Evolutionary conservation across 2,797 vertebrate species (phyloP), one percentile per base, ranked within the genome.

Genomic region (Chlorospingus flavigularis): DNA sequence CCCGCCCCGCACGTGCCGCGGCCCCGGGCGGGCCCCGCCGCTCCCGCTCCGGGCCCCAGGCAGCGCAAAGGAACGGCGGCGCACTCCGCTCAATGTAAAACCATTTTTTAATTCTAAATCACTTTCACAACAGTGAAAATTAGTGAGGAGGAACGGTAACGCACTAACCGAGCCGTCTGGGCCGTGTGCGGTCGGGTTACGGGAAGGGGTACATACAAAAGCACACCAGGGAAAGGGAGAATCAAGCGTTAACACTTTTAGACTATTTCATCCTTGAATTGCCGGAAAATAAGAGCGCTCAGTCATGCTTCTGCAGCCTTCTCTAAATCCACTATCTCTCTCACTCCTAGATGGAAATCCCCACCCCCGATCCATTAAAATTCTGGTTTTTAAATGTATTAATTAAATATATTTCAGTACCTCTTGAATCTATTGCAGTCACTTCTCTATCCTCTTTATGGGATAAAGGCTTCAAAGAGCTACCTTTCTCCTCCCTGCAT

Each of bases 111-210:
- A 97, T 98, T 98, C 97, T 97, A 97, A 97, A 97, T 97, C 93
- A 97, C 97, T 98, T 98, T 98, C 98, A 98, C 97, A 98, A 98
- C 97, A 97, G 98, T 98, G 98, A 98, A 98, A 98, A 98, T 97
- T 92, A 97, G 96, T 96, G 96, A 97, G 96, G 82, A 73, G 90
- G 73, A 85, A 96, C 68, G 85, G 91, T 91, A 93, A 92, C 70
- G 95, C 96, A 93, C 90, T 71, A 55, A 86, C 80, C 83, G 51
- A 68, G 91, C 88, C 92, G 3, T 75, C 77, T 4, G 58, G 91
- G 88, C 91, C 53, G 47, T 23, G 95, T 76, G 93, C 94, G 83
- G 80, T 91, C 51, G 17, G 85, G 86, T 83, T 75, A 89, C 62
- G 24, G 62, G 12, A 21, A 65, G 72, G 47, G 75, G 13, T n/a